A percentile compares a stretch with the other conserved stretches of the same genome.
Conservation (phyloP, 2,888 invertebrate genomes). For the Apodemia hepburni region DNA sequence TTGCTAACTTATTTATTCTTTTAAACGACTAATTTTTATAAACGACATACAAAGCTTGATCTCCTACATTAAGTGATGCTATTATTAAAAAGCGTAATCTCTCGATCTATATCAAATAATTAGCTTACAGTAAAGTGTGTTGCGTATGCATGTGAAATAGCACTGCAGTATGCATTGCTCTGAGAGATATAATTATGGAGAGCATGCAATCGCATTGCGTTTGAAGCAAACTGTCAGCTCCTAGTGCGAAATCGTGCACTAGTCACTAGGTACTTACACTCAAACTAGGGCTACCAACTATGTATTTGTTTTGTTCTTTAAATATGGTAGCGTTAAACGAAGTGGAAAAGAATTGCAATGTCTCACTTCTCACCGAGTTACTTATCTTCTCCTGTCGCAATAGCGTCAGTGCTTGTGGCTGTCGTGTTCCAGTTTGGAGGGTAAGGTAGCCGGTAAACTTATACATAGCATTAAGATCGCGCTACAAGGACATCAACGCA, state of each 20-base stretch:
- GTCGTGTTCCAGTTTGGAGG: too few species aligned
- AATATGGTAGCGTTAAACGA: too few species aligned
- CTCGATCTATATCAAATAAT: slow-evolving; percentile 7
- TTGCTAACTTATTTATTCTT: too few species aligned
- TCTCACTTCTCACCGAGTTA: too few species aligned
- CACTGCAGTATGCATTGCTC: background rate
- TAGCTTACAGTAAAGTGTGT: background rate
- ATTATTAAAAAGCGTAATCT: background rate
- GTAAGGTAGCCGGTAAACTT: too few species aligned
- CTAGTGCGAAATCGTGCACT: slow-evolving; percentile 3
- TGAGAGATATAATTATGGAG: background rate
- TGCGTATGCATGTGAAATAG: slow-evolving; percentile 12
- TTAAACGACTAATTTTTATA: too few species aligned
- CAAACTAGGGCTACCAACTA: background rate
- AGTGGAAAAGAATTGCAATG: too few species aligned
- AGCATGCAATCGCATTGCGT: slow-evolving; percentile 5
- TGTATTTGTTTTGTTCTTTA: background rate
- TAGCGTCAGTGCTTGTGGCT: too few species aligned
- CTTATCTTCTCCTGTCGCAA: too few species aligned
- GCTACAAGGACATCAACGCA: too few species aligned
- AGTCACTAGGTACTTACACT: slow-evolving; percentile 3
- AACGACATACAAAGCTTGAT: too few species aligned
- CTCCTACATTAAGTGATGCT: background rate
- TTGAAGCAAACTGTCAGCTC: background rate
- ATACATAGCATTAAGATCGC: too few species aligned